phyloP scores from a whole-genome alignment of 2,888 invertebrate species.

The Matsumyia berberina region DNA sequence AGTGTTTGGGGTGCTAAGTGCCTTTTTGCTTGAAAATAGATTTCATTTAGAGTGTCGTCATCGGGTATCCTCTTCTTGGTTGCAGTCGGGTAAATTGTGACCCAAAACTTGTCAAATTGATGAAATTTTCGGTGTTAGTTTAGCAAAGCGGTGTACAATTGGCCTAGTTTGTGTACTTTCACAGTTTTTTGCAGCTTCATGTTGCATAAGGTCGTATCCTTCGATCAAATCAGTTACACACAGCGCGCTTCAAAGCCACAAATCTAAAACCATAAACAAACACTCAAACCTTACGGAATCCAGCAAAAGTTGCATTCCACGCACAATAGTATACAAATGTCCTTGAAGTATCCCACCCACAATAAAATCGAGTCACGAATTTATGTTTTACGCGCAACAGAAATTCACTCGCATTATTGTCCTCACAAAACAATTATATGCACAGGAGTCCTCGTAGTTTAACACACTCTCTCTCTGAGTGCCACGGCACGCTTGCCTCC shows the following conservation, averaged over 20 bases:
- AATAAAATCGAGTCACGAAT: conserved; percentile 17
- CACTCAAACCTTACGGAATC: not conserved
- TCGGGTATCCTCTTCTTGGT: no score
- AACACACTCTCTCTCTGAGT: not conserved
- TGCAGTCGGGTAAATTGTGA: no score
- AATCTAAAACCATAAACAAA: conserved; percentile 22
- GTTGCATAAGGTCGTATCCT: not conserved
- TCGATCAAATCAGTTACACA: conserved; percentile 16
- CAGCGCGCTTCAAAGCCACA: conserved; percentile 19
- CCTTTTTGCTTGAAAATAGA: no score
- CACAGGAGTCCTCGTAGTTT: not conserved
- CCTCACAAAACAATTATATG: conserved; percentile 9
- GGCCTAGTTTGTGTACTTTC: no score
- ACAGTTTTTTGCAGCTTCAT: no score
- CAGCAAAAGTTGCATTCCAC: conserved; percentile 6
- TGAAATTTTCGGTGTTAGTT: no score
- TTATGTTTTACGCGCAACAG: conserved; percentile 19
- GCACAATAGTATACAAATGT: not conserved
- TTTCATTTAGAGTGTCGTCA: no score
- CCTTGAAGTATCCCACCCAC: not conserved
- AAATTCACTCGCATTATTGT: conserved; percentile 25
- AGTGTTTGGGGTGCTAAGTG: no score
- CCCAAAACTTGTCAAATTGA: no score
- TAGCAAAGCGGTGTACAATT: no score
- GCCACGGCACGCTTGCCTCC: not conserved